Percentiles rank a stretch among this genome's conserved stretches.
These are phyloP conservation scores for Enteromius treurensis DNA, from an alignment of 2,797 vertebrate species.

Conservation along the genomic window DNA sequence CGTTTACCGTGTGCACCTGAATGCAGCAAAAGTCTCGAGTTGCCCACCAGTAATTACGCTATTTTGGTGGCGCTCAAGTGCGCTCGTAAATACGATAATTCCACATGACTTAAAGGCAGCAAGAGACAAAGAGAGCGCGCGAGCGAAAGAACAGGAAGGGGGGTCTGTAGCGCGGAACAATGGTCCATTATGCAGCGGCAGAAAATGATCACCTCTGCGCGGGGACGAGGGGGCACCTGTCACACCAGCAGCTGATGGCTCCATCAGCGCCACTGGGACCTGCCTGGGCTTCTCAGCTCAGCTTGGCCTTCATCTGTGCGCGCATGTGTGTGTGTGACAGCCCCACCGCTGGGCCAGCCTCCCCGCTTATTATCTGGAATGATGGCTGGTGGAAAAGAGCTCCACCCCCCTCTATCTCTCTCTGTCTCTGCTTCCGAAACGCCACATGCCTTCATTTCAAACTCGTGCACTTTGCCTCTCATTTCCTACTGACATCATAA, in stretches of 20 bases:
- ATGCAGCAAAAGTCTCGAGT: neutral
- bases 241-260: conserved; percentile 54
- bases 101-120: neutral
- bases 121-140: conserved; percentile 19
- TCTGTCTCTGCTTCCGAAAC: neutral
- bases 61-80: neutral
- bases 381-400: conserved; percentile 48
- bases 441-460: neutral
- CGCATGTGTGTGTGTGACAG: conserved; percentile 46
- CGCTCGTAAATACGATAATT: conserved; percentile 35
- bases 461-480: conserved; percentile 7
- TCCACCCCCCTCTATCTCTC: conserved; percentile 15
- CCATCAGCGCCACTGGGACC: conserved; percentile 61
- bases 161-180: conserved; percentile 51
- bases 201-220: conserved; percentile 57
- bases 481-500: conserved; percentile 7
- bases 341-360: conserved; percentile 44
- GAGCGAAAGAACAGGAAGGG: conserved; percentile 14
- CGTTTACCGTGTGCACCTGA: neutral
- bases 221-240: conserved; percentile 55
- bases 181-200: conserved; percentile 59
- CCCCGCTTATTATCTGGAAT: conserved; percentile 57
- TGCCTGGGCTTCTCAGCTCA: conserved; percentile 31
- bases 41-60: neutral
- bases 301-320: conserved; percentile 15